Base-by-base conservation (phyloP, 2,113 vertebrate genomes). In the Neogale vison region DNA sequence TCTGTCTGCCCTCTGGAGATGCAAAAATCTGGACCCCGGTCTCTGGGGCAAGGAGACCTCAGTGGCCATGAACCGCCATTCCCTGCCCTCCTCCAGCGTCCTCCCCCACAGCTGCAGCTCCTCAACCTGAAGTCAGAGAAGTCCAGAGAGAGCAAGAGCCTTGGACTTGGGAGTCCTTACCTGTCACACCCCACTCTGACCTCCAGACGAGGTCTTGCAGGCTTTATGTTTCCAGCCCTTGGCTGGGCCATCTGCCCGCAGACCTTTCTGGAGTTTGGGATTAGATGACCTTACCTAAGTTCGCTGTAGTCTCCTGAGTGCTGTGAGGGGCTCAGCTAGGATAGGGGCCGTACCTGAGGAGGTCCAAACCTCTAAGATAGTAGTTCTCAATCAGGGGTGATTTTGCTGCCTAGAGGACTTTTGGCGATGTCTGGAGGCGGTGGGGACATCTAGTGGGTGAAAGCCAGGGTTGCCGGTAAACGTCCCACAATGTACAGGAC, bases 11-110 rank as follows among this genome's bases (percentile, higher is more conserved):
- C 4, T 55, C 52, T 21, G 59, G n/a, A 92, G 74, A 74, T 0
- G 0, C 24, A 52, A 86, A 39, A 39, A 36, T 5, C 7, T 0
- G 0, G 59, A 84, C 24, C 31, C 42, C 1, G 0, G 24, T 17
- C 9, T 72, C 3, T 17, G 39, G 55, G 6, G 13, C 7, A 63
- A 42, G 71, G n/a, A 59, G 39, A 20, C 63, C 39, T 72, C 59
- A 18, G 45, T 5, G 82, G 11, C n/a, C 18, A 0, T 12, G 21
- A n/a, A 6, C 15, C 4, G 13, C 47, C 24, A 23, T 11, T 50
- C 17, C 34, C n/a, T 24, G 23, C 11, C 17, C 50, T 15, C 26
- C 1, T 20, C 26, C 3, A 0, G 17, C 9, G 3, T 15, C 12
- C 5, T 31, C 9, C 9, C 9, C 3, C 13, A 6, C 61, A 57